A percentile compares a stretch with the other conserved stretches of the same genome.
Conservation (phyloP, 2,113 vertebrate genomes). For the Physeter macrocephalus region DNA sequence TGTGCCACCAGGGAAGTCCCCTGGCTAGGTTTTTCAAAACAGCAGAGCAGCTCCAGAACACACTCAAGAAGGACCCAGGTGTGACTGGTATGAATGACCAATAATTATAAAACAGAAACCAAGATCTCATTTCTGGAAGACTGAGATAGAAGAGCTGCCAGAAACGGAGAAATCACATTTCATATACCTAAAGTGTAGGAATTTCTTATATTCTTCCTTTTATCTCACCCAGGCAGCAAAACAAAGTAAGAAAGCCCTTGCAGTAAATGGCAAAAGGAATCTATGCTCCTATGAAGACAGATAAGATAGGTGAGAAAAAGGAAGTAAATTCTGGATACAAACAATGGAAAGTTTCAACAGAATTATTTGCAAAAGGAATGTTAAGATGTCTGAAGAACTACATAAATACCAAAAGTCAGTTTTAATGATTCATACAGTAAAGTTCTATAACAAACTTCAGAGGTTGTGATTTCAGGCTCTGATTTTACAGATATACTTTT, state of each 20-base stretch:
- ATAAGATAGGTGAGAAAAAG: not conserved
- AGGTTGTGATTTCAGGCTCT: not conserved
- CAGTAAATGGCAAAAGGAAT: not conserved
- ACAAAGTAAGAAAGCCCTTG: not conserved
- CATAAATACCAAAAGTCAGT: not conserved
- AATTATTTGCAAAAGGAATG: not conserved
- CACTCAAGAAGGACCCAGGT: not conserved
- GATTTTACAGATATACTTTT: not conserved
- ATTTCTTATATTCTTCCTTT: not conserved
- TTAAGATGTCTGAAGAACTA: constrained; percentile 15
- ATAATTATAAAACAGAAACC: not conserved
- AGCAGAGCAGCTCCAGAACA: not conserved
- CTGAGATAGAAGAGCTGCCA: not conserved
- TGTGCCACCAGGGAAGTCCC: too few relatives aligned
- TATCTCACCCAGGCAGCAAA: not conserved
- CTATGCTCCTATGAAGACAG: not conserved
- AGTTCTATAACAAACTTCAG: not conserved
- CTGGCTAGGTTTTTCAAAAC: not conserved
- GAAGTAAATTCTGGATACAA: not conserved
- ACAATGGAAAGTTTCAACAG: not conserved
- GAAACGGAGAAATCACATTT: not conserved
- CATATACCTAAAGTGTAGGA: not conserved
- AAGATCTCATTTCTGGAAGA: not conserved
- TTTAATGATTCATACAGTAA: not conserved
- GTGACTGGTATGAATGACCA: not conserved